Base-by-base conservation (phyloP, 2,797 vertebrate genomes). In the Benthosema pterotum region DNA sequence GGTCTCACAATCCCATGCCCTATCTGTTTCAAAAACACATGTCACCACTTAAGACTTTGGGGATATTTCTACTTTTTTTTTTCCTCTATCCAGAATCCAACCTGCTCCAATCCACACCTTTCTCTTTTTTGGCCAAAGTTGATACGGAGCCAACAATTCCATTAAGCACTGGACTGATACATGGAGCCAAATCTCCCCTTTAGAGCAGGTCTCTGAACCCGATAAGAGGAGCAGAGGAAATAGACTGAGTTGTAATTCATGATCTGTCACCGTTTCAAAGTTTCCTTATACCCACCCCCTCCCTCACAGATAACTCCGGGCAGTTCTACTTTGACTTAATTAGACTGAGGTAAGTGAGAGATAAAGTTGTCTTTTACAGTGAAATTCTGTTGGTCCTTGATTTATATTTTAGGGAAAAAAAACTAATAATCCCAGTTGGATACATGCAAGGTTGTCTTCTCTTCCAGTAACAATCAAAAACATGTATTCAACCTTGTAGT, bases 61-160 rank as follows among this genome's bases (percentile, higher is more conserved):
- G 32, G 6, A 38, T 38, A 9, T 38, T 38, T 2, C 8, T 38
- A 1, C 80, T 58, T 65, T 2, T 38, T 38, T 7, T 81, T 60
- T 66, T 76, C 52, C n/a, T n/a, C n/a, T n/a, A n/a, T n/a, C n/a
- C n/a, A 42, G 72, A 76, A 63, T 74, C 65, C 50, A 59, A 52
- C 45, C 42, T 51, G 51, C 67, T 77, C 66, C 69, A 70, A 57
- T 72, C 57, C 70, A n/a, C 32, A 38, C 32, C 32, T 38, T 46
- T 59, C 45, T 22, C 53, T 63, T 61, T 63, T 77, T 67, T 48
- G 68, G 71, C 80, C 67, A 73, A 74, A 85, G 75, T 89, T 92
- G 90, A 90, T 83, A 83, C 81, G 57, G 84, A 86, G 88, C 88
- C 92, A 92, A 90, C 83, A 82, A 80, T 89, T 90, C 87, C 88